These are phyloP conservation scores for Kradibia gibbosae DNA, from an alignment of 1,140 invertebrate species.

Conservation along the genomic window DNA sequence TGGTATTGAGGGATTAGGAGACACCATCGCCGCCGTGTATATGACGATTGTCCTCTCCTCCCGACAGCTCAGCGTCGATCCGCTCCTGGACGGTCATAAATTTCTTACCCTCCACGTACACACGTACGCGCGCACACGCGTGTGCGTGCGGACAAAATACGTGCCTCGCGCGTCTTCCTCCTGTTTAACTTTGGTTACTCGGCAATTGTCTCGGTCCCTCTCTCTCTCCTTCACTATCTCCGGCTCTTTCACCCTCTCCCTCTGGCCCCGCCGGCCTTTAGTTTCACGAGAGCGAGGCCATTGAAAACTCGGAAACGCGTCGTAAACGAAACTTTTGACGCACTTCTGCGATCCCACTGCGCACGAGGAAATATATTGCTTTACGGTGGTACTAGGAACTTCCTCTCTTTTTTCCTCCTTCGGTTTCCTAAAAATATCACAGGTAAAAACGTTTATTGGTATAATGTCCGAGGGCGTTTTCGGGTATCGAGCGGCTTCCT, in stretches of 20 bases:
- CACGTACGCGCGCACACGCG: neutral
- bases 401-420: neutral
- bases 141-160: conserved; percentile 26
- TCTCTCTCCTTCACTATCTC: neutral
- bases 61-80: neutral
- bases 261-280: neutral
- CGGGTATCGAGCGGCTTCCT: neutral
- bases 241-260: neutral
- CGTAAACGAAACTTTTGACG: conserved; percentile 49
- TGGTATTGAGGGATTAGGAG: conserved; percentile 31
- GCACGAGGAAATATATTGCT: conserved; percentile 30
- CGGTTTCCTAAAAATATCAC: conserved; percentile 7
- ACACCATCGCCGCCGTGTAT: conserved; percentile 7
- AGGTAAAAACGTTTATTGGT: conserved; percentile 10
- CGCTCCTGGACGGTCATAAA: conserved; percentile 28
- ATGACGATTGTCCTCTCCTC: conserved; percentile 25
- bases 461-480: neutral
- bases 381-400: conserved; percentile 12
- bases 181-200: conserved; percentile 37
- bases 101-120: conserved; percentile 1
- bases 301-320: conserved; percentile 36
- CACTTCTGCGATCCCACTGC: conserved; percentile 4
- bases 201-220: too few species aligned
- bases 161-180: conserved; percentile 22
- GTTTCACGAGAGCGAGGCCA: conserved; percentile 10